A percentile compares a stretch with the other conserved stretches of the same genome.
These are phyloP conservation scores for Drosophila bocqueti DNA, from an alignment of 1,140 invertebrate genomes.

Conservation along the genomic window DNA sequence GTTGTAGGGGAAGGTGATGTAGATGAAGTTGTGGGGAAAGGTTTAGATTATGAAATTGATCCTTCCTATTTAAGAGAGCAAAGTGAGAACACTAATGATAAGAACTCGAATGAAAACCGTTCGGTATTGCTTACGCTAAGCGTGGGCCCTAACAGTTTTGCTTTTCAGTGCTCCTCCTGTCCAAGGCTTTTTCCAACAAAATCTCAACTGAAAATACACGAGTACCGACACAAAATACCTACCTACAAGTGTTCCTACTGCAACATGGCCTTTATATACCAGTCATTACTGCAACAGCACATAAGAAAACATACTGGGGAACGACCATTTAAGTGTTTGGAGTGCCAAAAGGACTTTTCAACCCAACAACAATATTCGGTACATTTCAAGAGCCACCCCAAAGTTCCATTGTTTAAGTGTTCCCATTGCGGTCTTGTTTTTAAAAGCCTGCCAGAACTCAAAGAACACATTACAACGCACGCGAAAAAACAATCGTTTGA, in stretches of 20 bases:
- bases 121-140: background rate
- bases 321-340: background rate
- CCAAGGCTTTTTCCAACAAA: background rate
- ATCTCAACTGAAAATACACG: background rate
- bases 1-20: too few relatives aligned
- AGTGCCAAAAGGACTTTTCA: background rate
- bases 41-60: conserved; percentile 1
- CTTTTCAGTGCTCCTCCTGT: background rate
- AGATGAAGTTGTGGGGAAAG: background rate
- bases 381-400: conserved; percentile 1
- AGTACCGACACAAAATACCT: background rate
- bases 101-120: background rate
- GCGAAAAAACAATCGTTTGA: background rate
- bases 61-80: background rate
- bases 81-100: background rate
- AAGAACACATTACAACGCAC: background rate
- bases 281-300: background rate
- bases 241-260: background rate
- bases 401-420: background rate
- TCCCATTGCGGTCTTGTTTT: background rate
- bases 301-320: background rate
- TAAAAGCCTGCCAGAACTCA: background rate
- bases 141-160: too few relatives aligned
- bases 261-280: background rate
- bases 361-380: background rate